Base-by-base conservation (phyloP, 2,888 invertebrate genomes). In the Achlya flavicornis region DNA sequence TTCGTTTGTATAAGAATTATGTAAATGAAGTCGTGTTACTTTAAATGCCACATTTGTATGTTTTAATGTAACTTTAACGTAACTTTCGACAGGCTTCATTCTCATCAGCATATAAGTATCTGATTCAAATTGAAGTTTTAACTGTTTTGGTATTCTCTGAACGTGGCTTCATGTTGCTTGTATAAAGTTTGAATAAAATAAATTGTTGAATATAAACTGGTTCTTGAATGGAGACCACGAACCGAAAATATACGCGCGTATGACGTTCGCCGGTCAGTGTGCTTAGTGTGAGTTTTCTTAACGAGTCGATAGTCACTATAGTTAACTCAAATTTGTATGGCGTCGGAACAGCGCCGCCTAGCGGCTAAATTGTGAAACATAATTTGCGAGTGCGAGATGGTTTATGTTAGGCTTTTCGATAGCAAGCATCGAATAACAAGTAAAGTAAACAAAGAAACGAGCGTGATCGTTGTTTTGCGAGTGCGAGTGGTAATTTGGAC, bases 151-250 rank as follows among this genome's bases (percentile, higher is more conserved):
- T 72, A 77, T 78, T 78, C 76, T 62, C 32, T 61, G 38, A 48
- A 57, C 67, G 69, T 72, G 38, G 62, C 63, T 70, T 69, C 63
- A 62, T 63, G 68, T 61, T 61, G 63, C 63, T 57, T 63, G 62
- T 62, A 62, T 64, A 62, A 26, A 69, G 59, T 71, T 58, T 63
- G 35, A 61, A 68, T 67, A 67, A 68, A 67, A 75, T 69, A 73
- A 67, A 74, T 69, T 46, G 60, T 67, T 68, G 66, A 62, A 67
- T 66, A 61, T 65, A 74, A 74, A 75, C 76, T 67, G 73, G 76
- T 78, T 76, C 67, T 74, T 73, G 70, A 76, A 76, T 77, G 70
- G 64, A 68, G 35, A 72, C 62, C 64, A 72, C 71, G 69, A 69
- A 70, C 64, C 61, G 12, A 72, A 68, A 59, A 53, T 53, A 7